Evolutionary conservation across 2,113 vertebrate genomes (phyloP).

Genomic region (Arenaria interpres): DNA sequence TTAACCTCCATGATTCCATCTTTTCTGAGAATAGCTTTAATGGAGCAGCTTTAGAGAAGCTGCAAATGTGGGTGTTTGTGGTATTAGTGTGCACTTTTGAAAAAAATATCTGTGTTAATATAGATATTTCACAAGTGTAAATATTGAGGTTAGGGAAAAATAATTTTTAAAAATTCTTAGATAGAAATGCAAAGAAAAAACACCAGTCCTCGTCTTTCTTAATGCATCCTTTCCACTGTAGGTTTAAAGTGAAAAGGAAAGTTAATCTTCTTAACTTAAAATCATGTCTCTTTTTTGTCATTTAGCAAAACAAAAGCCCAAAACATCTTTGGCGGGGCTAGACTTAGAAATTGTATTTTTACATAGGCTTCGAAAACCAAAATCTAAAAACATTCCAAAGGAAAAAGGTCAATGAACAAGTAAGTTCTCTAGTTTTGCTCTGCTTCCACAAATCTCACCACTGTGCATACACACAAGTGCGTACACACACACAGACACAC

Average conservation of each 20-base stretch:
- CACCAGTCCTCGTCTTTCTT: background rate
- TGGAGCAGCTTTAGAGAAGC: background rate
- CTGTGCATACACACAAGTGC: no score
- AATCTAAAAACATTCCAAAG: background rate
- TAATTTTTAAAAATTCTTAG: background rate
- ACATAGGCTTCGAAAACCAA: conserved; percentile 6
- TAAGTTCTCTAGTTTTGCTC: background rate
- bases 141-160: background rate
- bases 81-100: background rate
- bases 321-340: background rate
- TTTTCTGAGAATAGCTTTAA: background rate
- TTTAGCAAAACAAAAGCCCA: background rate
- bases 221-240: background rate
- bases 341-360: background rate
- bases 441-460: background rate
- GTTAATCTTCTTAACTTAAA: background rate
- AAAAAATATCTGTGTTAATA: background rate
- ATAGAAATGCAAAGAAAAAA: background rate
- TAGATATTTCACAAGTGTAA: background rate
- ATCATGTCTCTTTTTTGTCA: background rate
- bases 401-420: conserved; percentile 15
- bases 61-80: background rate
- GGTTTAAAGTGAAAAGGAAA: background rate
- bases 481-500: background rate
- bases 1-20: background rate